Percentiles rank a stretch among this genome's conserved stretches.
Evolutionary conservation across 2,888 invertebrate species (phyloP).

Genomic region (Plebejus anna): DNA sequence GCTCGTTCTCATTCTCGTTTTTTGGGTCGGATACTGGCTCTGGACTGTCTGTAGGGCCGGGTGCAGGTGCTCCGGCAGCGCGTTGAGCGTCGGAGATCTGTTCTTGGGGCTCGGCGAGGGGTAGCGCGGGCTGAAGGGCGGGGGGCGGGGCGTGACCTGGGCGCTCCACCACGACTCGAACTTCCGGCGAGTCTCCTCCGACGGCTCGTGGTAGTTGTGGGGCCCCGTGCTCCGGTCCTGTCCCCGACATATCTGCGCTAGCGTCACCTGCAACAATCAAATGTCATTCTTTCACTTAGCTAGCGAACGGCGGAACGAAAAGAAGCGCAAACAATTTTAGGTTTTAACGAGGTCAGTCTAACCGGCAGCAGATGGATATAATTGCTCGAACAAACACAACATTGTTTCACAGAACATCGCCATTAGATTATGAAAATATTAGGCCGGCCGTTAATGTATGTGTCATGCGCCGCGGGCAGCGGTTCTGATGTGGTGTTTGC

Average conservation of each 20-base stretch:
- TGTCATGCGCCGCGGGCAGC: conserved; percentile 71
- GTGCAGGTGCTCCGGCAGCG: conserved; percentile 81
- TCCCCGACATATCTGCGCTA: conserved; percentile 91
- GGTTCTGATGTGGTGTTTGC: conserved; percentile 66
- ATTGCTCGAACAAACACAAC: conserved; percentile 72
- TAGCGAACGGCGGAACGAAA: conserved; percentile 41
- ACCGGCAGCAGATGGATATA: conserved; percentile 73
- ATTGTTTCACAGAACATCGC: conserved; percentile 80
- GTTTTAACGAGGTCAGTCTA: conserved; percentile 77
- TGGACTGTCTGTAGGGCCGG: conserved; percentile 89
- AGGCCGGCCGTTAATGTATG: conserved; percentile 77
- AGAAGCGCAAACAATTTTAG: conserved; percentile 70
- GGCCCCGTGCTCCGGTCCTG: conserved; percentile 84
- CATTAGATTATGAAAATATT: conserved; percentile 81
- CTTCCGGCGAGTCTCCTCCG: conserved; percentile 91
- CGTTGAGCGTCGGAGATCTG: conserved; percentile 67
- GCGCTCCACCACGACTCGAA: conserved; percentile 95
- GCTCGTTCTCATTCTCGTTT: conserved; percentile 96
- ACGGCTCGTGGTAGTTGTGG: conserved; percentile 83
- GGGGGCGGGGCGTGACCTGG: conserved; percentile 83
- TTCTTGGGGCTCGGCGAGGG: conserved; percentile 76
- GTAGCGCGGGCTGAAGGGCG: conserved; percentile 73
- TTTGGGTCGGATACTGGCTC: conserved; percentile 88
- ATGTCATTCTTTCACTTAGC: conserved; percentile 13
- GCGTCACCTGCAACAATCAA: conserved; percentile 82